Evolutionary conservation across 1,140 invertebrate species (phyloP).

Genomic region (Rhyzopertha dominica): DNA sequence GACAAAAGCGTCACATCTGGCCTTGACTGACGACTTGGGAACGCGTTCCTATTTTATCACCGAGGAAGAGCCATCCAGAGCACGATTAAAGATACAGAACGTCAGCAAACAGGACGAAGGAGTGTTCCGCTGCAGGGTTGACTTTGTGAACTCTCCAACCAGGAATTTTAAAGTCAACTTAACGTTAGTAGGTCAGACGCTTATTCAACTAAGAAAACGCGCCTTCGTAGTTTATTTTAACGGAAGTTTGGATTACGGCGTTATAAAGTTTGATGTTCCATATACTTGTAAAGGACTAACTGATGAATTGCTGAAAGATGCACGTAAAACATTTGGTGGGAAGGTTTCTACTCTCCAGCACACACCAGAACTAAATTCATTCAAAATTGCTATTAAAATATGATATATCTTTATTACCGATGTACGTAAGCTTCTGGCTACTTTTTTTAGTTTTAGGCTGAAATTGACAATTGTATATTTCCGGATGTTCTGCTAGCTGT

Average conservation of each 20-base stretch:
- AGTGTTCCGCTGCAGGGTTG: constrained; percentile 75
- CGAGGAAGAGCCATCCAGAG: constrained; percentile 59
- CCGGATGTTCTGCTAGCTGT: no score
- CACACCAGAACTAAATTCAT: no score
- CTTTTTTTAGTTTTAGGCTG: no score
- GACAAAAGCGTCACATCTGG: constrained; percentile 61
- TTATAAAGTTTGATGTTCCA: constrained; percentile 24
- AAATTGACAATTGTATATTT: no score
- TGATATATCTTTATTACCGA: no score
- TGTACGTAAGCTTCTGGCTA: no score
- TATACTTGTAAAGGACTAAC: no score
- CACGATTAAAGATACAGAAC: constrained; percentile 66
- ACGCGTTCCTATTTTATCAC: constrained; percentile 69
- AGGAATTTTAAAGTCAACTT: constrained; percentile 79
- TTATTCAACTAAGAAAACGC: constrained; percentile 3
- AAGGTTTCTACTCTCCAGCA: no score
- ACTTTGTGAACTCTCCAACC: constrained; percentile 80
- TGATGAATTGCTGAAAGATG: no score
- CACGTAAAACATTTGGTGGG: no score
- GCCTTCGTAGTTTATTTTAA: constrained; percentile 12
- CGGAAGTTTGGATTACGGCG: no score
- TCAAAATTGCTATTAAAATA: no score
- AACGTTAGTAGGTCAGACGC: constrained; percentile 72
- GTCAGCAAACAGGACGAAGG: constrained; percentile 71
- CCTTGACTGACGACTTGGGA: constrained; percentile 69